Conservation (phyloP, 1,140 invertebrate genomes). For the Diuraphis noxia region DNA sequence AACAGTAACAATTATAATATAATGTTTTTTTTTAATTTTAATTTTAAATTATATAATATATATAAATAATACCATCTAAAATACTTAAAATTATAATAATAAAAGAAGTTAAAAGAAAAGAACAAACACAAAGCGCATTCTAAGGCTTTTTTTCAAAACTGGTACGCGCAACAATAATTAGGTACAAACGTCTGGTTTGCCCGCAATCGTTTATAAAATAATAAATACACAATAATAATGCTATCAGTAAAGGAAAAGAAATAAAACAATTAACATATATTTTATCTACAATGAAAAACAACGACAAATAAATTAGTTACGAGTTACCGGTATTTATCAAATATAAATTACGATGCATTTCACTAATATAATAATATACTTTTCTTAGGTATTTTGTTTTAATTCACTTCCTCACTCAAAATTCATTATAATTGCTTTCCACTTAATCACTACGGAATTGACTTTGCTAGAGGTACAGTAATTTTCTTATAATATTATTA, state of each 20-base stretch:
- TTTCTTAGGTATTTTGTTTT: constrained; percentile 28
- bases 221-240: constrained; percentile 38
- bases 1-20: constrained; percentile 53
- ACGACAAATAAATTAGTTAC: constrained; percentile 31
- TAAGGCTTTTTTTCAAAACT: neutral
- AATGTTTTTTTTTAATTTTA: neutral
- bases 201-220: constrained; percentile 23
- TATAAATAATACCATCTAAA: constrained; percentile 53
- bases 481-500: neutral
- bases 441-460: constrained; percentile 52
- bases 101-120: constrained; percentile 30
- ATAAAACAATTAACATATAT: constrained; percentile 25
- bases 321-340: constrained; percentile 47
- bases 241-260: constrained; percentile 19
- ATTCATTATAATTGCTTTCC: constrained; percentile 40
- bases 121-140: constrained; percentile 35
- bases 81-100: constrained; percentile 39
- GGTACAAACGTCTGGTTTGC: constrained; percentile 20
- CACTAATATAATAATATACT: constrained; percentile 41
- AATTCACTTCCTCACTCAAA: constrained; percentile 31
- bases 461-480: constrained; percentile 52
- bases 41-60: constrained; percentile 17
- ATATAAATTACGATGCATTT: constrained; percentile 50
- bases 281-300: constrained; percentile 51
- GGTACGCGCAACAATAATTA: constrained; percentile 33